Evolutionary conservation across 2,888 invertebrate species (phyloP).

Genomic region (Ochropleura leucogaster): DNA sequence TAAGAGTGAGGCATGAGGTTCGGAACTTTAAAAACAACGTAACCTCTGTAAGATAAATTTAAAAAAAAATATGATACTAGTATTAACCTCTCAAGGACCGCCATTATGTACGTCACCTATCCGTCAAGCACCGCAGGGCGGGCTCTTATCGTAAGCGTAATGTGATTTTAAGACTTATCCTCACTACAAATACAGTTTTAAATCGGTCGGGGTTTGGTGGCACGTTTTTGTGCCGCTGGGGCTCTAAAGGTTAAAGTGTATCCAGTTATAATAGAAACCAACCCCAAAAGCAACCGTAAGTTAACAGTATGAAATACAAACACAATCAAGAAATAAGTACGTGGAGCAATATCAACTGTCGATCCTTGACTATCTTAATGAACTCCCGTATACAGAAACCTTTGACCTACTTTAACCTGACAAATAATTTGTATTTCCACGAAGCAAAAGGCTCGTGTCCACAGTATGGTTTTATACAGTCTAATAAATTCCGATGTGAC

Average conservation of each 20-base stretch:
- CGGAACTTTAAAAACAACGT: too few species aligned
- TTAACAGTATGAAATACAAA: background rate
- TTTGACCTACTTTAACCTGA: constrained; percentile 3
- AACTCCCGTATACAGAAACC: background rate
- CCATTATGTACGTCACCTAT: too few species aligned
- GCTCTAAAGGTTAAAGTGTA: background rate
- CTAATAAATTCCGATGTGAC: constrained; percentile 44
- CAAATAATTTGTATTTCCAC: constrained; percentile 26
- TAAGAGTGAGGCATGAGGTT: too few species aligned
- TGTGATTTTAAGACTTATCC: too few species aligned
- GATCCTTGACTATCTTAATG: background rate
- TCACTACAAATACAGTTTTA: too few species aligned
- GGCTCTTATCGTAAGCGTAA: too few species aligned
- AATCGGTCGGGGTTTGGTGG: too few species aligned
- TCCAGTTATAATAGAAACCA: background rate
- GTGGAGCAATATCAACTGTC: background rate
- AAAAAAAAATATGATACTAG: too few species aligned
- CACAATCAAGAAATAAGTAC: background rate
- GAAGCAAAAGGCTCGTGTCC: constrained; percentile 1
- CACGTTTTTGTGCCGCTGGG: too few species aligned
- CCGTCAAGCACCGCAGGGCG: too few species aligned
- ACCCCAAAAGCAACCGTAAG: background rate
- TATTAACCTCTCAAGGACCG: too few species aligned
- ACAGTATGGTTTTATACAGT: constrained; percentile 25
- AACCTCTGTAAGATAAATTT: too few species aligned